Evolutionary conservation across 2,797 vertebrate genomes (phyloP).

Genomic region (Menidia menidia): DNA sequence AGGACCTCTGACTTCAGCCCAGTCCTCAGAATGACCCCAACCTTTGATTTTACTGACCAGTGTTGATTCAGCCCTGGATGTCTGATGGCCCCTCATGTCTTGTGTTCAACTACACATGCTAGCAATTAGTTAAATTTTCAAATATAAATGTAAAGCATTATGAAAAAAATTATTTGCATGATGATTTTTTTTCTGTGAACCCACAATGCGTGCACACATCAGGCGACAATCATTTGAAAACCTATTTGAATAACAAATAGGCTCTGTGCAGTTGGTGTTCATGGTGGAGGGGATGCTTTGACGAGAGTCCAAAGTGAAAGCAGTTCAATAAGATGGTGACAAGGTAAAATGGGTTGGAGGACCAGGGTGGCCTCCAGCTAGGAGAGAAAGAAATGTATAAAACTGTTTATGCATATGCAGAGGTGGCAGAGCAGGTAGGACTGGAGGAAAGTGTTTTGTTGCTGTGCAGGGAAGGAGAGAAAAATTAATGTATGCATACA

Average conservation of each 20-base stretch:
- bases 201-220: conserved; percentile 10
- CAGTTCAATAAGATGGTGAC: conserved; percentile 16
- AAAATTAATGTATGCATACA: conserved; percentile 25
- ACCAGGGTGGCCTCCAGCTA: conserved; percentile 31
- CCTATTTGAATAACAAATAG: conserved; percentile 70
- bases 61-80: conserved; percentile 8
- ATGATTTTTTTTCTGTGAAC: conserved; percentile 15
- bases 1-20: background rate
- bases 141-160: background rate
- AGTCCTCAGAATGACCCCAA: background rate
- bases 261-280: conserved; percentile 30
- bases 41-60: conserved; percentile 17
- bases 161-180: conserved; percentile 45
- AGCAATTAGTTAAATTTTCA: conserved; percentile 3
- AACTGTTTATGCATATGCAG: conserved; percentile 19
- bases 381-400: conserved; percentile 6
- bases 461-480: background rate
- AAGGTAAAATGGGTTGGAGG: background rate
- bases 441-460: conserved; percentile 17
- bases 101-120: conserved; percentile 6
- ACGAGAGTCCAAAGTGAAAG: conserved; percentile 49
- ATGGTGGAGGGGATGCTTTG: conserved; percentile 47
- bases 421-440: conserved; percentile 2
- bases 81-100: background rate
- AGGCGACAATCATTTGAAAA: conserved; percentile 27